Evolutionary conservation across 2,113 vertebrate species (phyloP), one percentile per base, ranked within the genome.

Genomic region (Oryzias celebensis): DNA sequence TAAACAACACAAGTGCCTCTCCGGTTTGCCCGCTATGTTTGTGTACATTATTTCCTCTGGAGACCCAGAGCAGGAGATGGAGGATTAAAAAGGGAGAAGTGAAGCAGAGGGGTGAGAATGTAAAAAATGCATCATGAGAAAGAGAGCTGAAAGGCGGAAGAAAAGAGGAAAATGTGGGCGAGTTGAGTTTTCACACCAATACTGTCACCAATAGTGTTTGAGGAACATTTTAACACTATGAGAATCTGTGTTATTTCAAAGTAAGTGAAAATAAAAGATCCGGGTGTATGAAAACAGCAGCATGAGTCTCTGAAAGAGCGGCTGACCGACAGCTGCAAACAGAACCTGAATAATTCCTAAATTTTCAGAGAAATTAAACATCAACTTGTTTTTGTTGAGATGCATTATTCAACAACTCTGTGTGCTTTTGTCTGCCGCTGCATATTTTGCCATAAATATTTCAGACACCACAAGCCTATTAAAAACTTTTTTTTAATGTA

Each of bases 1-100:
- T 77, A 84, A 86, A 86, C 74, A 87, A 85, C 80, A 58, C 22
- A 3, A 75, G 64, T 14, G 49, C 70, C 64, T 72, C 66, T 73
- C 65, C 58, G 26, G 20, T 66, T 65, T 13, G 43, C 54, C 68
- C 81, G 75, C 68, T 78, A 70, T 80, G 82, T 81, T 82, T 89
- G 82, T 87, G 82, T 85, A 77, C 78, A 85, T 86, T 84, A 81
- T 82, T 78, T 69, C 78, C 84, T 77, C 78, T 26, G 65, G 84
- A 74, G 73, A 75, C 77, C 60, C 57, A 4, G 20, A 44, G 51
- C 49, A 71, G 42, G 48, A 69, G 62, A 69, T 52, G 53, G 64
- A 67, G 70, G 81, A 71, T 72, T 62, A 69, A 70, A 80, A 65
- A 47, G 41, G 42, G 23, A 67, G 61, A 67, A 52, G 77, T 57